Evolutionary conservation across 2,888 invertebrate species (phyloP).

Genomic region (Dioctria linearis): DNA sequence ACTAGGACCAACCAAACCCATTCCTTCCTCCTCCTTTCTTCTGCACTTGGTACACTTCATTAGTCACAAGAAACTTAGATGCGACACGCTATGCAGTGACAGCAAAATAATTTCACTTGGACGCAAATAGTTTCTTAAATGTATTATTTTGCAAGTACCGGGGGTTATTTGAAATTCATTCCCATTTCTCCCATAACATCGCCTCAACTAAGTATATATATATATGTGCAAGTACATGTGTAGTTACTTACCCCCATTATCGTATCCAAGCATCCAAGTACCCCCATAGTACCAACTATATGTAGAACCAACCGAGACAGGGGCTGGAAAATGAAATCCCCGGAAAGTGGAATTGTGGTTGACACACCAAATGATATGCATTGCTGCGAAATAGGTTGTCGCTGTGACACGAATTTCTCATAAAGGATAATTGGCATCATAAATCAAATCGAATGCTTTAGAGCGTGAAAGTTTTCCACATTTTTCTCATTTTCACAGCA

Average conservation of each 20-base stretch:
- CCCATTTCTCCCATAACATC: neutral
- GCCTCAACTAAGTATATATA: too few species aligned
- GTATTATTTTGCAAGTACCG: conserved; percentile 1
- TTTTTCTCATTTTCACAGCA: conserved; percentile 9
- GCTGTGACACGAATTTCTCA: conserved; percentile 32
- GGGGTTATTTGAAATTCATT: conserved; percentile 6
- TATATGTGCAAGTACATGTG: too few species aligned
- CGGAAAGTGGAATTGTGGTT: conserved; percentile 10
- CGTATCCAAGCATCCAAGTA: neutral
- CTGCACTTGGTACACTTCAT: conserved; percentile 23
- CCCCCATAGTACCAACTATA: too few species aligned
- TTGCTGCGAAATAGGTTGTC: conserved; percentile 25
- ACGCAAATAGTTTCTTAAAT: conserved; percentile 35
- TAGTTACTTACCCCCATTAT: neutral
- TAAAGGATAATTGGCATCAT: conserved; percentile 34
- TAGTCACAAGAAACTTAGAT: conserved; percentile 34
- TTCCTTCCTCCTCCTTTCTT: neutral
- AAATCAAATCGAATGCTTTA: conserved; percentile 33
- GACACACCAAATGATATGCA: conserved; percentile 34
- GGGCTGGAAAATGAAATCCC: conserved; percentile 10
- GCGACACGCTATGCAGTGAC: conserved; percentile 34
- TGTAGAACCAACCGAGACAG: neutral
- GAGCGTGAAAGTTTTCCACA: conserved; percentile 14
- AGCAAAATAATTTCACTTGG: conserved; percentile 29
- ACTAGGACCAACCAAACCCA: too few species aligned